Conservation (phyloP, 2,113 vertebrate species). For the Heliornis fulica region DNA sequence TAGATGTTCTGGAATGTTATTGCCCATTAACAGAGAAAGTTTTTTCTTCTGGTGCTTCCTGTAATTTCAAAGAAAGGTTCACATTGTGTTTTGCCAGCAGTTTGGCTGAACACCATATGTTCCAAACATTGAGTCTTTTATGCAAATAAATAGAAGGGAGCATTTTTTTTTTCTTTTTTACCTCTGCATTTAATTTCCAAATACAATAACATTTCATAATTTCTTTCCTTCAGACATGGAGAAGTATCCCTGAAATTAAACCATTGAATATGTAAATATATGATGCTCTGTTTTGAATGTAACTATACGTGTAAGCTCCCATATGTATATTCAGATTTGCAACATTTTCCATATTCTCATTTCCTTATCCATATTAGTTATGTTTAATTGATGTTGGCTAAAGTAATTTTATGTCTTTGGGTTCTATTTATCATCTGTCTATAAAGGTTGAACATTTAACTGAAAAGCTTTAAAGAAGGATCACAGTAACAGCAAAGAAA, state of each 20-base stretch:
- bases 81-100: not conserved
- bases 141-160: not conserved
- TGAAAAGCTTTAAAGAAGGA: not conserved
- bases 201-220: not conserved
- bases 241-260: not conserved
- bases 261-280: not conserved
- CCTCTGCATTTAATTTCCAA: not conserved
- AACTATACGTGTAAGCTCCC: not conserved
- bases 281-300: not conserved
- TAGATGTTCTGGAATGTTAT: not conserved
- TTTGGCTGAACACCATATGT: not conserved
- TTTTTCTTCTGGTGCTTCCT: not conserved
- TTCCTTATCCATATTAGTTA: not conserved
- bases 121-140: not conserved
- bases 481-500: not conserved
- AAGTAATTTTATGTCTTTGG: not conserved
- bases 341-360: not conserved
- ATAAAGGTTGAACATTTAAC: not conserved
- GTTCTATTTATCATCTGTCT: not conserved
- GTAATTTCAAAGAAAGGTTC: not conserved
- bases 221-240: not conserved
- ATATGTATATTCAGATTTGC: not conserved
- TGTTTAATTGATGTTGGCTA: not conserved
- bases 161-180: not conserved
- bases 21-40: not conserved